Evolutionary conservation across 2,888 invertebrate species (phyloP).

Genomic region (Pachydiplax longipennis): DNA sequence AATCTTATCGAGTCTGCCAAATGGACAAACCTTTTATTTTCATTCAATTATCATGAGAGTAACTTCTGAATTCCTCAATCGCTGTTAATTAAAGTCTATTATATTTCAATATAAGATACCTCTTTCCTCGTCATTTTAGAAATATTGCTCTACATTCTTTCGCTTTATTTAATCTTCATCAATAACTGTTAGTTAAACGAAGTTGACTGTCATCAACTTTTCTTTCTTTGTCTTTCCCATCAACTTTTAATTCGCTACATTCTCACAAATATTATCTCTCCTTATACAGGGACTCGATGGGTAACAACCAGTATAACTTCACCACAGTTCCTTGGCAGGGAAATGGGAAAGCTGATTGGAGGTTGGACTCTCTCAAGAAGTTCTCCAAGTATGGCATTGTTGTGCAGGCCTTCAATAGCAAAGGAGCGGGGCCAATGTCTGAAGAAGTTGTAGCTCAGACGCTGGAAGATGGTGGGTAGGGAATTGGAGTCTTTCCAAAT

Average conservation of each 20-base stretch:
- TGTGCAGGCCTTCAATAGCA: slow-evolving; percentile 55
- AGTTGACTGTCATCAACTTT: too few relatives aligned
- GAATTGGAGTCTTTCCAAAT: not conserved
- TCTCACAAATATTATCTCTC: not conserved
- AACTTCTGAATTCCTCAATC: too few relatives aligned
- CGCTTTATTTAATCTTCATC: too few relatives aligned
- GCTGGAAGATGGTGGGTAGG: slow-evolving; percentile 54
- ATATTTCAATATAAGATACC: too few relatives aligned
- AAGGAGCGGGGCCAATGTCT: slow-evolving; percentile 55
- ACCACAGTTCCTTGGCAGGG: slow-evolving; percentile 50
- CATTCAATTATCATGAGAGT: too few relatives aligned
- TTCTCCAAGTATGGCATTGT: slow-evolving; percentile 55
- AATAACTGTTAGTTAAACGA: too few relatives aligned
- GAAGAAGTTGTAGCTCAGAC: slow-evolving; percentile 60
- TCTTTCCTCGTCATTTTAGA: too few relatives aligned
- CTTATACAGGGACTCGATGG: slow-evolving; percentile 51
- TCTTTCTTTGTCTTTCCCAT: too few relatives aligned
- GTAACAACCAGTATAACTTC: slow-evolving; percentile 54
- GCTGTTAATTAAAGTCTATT: too few relatives aligned
- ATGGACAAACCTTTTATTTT: too few relatives aligned
- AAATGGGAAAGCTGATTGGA: slow-evolving; percentile 49
- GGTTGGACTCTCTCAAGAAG: slow-evolving; percentile 53
- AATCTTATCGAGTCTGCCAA: too few relatives aligned
- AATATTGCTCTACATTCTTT: too few relatives aligned
- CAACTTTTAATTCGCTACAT: not conserved